These are phyloP conservation scores for Sphyrna mokarran DNA, from an alignment of 2,113 vertebrate species.

Conservation along the genomic window DNA sequence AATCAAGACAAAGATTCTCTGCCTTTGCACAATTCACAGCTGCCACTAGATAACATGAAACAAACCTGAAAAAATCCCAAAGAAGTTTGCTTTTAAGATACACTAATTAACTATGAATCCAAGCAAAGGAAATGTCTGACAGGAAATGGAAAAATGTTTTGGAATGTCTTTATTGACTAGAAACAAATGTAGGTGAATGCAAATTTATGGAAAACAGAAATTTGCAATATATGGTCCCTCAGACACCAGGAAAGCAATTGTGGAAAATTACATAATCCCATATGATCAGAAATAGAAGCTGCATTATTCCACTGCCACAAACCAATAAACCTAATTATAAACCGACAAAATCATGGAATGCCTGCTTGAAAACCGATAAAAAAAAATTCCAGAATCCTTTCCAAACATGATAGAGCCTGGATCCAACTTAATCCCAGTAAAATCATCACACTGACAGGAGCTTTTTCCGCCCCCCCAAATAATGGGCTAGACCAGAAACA, in stretches of 20 bases:
- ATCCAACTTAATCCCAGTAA: background rate
- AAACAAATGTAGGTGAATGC: background rate
- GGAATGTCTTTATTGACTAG: background rate
- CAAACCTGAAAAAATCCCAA: background rate
- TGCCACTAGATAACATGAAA: background rate
- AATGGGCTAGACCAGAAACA: background rate
- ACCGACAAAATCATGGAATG: background rate
- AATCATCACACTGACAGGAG: background rate
- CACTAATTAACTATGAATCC: background rate
- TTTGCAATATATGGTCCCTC: background rate
- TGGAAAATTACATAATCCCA: background rate
- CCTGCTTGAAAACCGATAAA: background rate
- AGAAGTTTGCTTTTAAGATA: background rate
- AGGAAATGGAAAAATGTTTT: background rate
- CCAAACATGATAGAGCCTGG: background rate
- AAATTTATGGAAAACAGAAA: background rate
- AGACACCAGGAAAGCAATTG: background rate
- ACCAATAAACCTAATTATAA: background rate
- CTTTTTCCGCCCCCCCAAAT: no score
- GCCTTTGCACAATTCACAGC: background rate
- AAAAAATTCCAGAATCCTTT: background rate
- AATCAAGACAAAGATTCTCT: background rate
- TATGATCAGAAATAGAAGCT: background rate
- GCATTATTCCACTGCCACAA: background rate
- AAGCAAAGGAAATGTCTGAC: background rate